These are phyloP conservation scores for Drosophila ficusphila DNA, from an alignment of 1,140 invertebrate species.

Conservation along the genomic window DNA sequence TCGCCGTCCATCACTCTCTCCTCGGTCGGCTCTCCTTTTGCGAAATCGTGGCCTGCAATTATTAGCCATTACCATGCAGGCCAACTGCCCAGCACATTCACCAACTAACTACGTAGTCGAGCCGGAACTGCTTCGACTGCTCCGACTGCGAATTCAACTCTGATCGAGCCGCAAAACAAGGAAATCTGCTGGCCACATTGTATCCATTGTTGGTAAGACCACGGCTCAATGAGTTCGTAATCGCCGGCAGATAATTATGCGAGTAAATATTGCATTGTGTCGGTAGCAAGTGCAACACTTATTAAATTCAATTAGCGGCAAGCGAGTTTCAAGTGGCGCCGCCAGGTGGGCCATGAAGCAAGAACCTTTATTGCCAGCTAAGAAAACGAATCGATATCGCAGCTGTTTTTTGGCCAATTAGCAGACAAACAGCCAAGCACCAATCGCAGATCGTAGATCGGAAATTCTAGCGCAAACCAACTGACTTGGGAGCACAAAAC, in stretches of 20 bases:
- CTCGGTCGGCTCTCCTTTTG: conserved; percentile 24
- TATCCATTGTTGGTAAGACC: neutral
- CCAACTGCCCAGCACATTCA: conserved; percentile 49
- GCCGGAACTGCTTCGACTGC: conserved; percentile 66
- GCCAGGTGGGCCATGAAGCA: conserved; percentile 20
- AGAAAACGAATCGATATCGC: conserved; percentile 20
- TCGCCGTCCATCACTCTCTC: conserved; percentile 28
- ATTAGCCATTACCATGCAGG: conserved; percentile 75
- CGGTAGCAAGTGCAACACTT: conserved; percentile 60
- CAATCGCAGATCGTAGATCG: conserved; percentile 17
- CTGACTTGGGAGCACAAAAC: conserved; percentile 33
- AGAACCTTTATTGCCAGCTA: conserved; percentile 30
- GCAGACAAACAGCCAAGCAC: conserved; percentile 6
- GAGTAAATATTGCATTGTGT: conserved; percentile 58
- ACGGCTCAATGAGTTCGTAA: conserved; percentile 68
- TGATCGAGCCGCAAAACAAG: conserved; percentile 40
- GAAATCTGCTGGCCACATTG: conserved; percentile 34
- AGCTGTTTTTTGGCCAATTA: conserved; percentile 47
- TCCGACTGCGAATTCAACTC: conserved; percentile 21
- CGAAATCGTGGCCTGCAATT: conserved; percentile 78
- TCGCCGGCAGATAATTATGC: conserved; percentile 58
- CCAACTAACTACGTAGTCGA: conserved; percentile 13
- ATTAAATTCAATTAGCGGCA: conserved; percentile 61
- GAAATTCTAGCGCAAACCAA: conserved; percentile 52
- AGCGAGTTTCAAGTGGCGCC: conserved; percentile 2